Conservation (phyloP, 1,140 invertebrate species). For the Plectus sambesii region DNA sequence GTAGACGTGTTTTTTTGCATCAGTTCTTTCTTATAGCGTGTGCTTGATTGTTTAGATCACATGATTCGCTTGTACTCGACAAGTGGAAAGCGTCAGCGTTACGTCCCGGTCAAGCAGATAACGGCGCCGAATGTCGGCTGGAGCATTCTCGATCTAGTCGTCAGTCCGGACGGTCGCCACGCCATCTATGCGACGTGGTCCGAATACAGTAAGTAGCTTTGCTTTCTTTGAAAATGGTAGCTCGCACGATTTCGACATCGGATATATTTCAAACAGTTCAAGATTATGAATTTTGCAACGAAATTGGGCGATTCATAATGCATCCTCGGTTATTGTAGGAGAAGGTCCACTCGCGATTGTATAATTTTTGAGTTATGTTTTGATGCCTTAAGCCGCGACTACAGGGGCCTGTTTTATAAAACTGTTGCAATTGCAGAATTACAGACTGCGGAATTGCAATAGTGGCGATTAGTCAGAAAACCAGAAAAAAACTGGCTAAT, state of each 20-base stretch:
- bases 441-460: no score
- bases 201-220: conserved; percentile 4
- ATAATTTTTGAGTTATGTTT: not conserved
- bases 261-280: not conserved
- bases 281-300: not conserved
- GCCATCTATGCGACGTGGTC: conserved; percentile 38
- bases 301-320: not conserved
- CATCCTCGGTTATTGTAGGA: no score
- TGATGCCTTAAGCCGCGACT: not conserved
- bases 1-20: conserved; percentile 4
- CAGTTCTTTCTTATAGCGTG: not conserved
- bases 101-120: conserved; percentile 13
- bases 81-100: conserved; percentile 10
- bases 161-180: conserved; percentile 29
- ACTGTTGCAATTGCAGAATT: no score
- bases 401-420: no score
- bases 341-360: no score
- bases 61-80: conserved; percentile 29
- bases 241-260: not conserved
- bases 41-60: conserved; percentile 21
- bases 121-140: conserved; percentile 31
- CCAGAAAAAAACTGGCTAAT: no score
- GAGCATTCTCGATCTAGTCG: conserved; percentile 35
- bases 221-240: not conserved
- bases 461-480: not conserved